A percentile compares a stretch with the other conserved stretches of the same genome.
Evolutionary conservation across 2,888 invertebrate genomes (phyloP).

Genomic region (Chrysopilus asiliformis): DNA sequence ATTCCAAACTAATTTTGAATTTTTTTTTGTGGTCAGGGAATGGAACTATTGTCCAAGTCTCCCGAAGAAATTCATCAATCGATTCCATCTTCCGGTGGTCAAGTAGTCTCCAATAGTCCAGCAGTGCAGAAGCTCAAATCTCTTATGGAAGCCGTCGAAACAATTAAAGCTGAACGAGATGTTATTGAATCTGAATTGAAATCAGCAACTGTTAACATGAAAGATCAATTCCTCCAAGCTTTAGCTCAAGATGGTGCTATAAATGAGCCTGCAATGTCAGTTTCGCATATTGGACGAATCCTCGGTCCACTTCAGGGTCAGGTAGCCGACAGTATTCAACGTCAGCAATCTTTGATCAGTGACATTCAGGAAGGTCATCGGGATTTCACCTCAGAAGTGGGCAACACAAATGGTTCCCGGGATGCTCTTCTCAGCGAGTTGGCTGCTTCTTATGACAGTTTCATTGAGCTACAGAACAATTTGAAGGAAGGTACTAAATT

Average conservation of each 20-base stretch:
- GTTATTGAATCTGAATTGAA: constrained; percentile 78
- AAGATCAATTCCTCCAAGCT: constrained; percentile 61
- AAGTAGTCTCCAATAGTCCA: constrained; percentile 43
- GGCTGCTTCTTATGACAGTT: constrained; percentile 85
- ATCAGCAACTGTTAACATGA: constrained; percentile 67
- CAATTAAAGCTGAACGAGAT: constrained; percentile 79
- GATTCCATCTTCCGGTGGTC: constrained; percentile 50
- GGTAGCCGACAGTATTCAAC: constrained; percentile 58
- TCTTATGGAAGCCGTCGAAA: constrained; percentile 73
- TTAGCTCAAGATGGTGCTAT: constrained; percentile 64
- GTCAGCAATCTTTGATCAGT: constrained; percentile 54
- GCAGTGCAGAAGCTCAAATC: constrained; percentile 52
- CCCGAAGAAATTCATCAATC: constrained; percentile 53
- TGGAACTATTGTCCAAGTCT: constrained; percentile 67
- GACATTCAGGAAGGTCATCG: constrained; percentile 47
- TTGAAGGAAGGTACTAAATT: constrained; percentile 94
- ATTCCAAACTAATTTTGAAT: not conserved
- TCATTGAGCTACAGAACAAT: constrained; percentile 79
- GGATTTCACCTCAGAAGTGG: constrained; percentile 42
- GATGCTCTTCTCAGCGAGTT: constrained; percentile 73
- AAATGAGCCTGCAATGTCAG: constrained; percentile 59
- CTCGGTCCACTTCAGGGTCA: constrained; percentile 67
- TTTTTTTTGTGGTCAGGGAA: constrained; percentile 40
- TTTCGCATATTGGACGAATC: constrained; percentile 55
- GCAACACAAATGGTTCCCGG: constrained; percentile 49